Percentiles rank a stretch among this genome's conserved stretches.
These are phyloP conservation scores for Tiliqua scincoides DNA, from an alignment of 2,113 vertebrate species.

Conservation along the genomic window DNA sequence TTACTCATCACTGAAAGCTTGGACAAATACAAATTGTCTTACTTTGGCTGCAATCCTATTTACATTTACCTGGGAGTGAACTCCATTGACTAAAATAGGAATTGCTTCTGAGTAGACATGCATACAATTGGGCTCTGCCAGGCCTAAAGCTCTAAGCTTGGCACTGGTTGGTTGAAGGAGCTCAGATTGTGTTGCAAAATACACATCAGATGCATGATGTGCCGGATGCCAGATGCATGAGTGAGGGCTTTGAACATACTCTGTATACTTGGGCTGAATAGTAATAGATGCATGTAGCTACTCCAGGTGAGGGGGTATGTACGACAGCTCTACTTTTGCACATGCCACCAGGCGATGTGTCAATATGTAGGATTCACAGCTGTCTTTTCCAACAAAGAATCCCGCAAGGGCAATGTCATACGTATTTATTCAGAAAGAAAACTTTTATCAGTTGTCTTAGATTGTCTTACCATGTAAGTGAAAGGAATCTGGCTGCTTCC, in stretches of 20 bases:
- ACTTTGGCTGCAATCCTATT: too few species aligned
- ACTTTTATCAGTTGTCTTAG: background rate
- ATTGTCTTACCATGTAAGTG: background rate
- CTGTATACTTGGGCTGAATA: background rate
- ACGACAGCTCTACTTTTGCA: background rate
- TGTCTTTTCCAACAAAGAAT: background rate
- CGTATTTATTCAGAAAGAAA: background rate
- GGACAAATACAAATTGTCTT: too few species aligned
- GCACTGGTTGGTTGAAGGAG: too few species aligned
- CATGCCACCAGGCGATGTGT: background rate
- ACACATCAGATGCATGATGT: background rate
- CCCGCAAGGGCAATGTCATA: background rate
- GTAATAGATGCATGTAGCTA: background rate
- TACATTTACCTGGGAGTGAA: too few species aligned
- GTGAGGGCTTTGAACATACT: background rate
- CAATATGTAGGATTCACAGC: background rate
- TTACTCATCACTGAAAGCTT: too few species aligned
- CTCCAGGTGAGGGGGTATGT: background rate
- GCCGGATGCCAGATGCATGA: background rate
- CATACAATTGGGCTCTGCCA: too few species aligned
- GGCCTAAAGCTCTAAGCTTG: too few species aligned
- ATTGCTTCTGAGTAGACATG: too few species aligned
- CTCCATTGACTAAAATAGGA: too few species aligned
- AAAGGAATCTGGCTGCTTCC: background rate
- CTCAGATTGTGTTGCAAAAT: too few species aligned